phyloP scores from a whole-genome alignment of 2,888 invertebrate genomes.

The Cataglyphis rosenhaueri region DNA sequence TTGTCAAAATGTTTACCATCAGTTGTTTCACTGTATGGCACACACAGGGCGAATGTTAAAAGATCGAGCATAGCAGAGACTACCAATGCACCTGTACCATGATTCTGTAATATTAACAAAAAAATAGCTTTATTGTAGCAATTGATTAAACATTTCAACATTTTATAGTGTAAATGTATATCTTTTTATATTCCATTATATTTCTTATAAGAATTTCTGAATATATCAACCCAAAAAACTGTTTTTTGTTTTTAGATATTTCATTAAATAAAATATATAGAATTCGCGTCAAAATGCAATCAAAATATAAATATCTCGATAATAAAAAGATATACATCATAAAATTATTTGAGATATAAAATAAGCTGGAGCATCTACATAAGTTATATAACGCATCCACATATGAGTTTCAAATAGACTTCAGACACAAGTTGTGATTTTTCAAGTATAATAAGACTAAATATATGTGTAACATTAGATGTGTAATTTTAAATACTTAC shows the following conservation, averaged over 20 bases:
- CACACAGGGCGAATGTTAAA: slow-evolving; percentile 98
- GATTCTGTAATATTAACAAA: slow-evolving; percentile 87
- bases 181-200: neutral
- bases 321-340: neutral
- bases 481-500: slow-evolving; percentile 87
- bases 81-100: slow-evolving; percentile 97
- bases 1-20: slow-evolving; percentile 98
- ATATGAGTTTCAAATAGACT: neutral
- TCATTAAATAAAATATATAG: neutral
- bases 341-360: neutral
- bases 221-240: neutral
- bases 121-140: neutral
- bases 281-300: neutral
- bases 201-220: neutral
- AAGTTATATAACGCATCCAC: neutral
- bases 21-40: slow-evolving; percentile 99
- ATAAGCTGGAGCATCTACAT: neutral
- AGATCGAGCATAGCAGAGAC: slow-evolving; percentile 99
- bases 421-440: neutral
- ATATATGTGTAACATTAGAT: neutral
- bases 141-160: neutral
- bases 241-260: neutral
- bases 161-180: neutral
- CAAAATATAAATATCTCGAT: neutral
- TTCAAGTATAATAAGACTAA: neutral